Conservation (phyloP, 1,140 invertebrate species). For the Drosophila tristis region DNA sequence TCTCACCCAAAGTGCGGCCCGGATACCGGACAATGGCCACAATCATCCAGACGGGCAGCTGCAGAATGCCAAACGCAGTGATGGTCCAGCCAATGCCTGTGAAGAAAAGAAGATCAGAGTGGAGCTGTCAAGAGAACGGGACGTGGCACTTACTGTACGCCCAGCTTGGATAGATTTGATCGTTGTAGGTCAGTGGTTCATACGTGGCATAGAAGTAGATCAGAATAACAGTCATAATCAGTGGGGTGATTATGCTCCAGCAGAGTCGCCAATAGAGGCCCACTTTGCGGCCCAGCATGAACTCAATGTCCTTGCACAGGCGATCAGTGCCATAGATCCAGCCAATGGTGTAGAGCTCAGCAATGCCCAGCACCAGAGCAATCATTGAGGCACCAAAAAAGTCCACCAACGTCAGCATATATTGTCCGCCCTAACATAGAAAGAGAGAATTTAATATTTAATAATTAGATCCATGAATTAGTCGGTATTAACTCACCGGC, state of each 20-base stretch:
- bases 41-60: conserved; percentile 86
- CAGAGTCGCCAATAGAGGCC: conserved; percentile 92
- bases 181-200: conserved; percentile 85
- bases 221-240: conserved; percentile 88
- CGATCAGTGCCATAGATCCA: conserved; percentile 90
- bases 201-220: conserved; percentile 87
- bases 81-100: conserved; percentile 86
- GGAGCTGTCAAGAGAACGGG: too few relatives aligned
- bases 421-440: conserved; percentile 90
- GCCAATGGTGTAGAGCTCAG: conserved; percentile 87
- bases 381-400: conserved; percentile 91
- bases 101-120: not conserved
- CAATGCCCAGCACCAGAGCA: conserved; percentile 88
- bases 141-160: conserved; percentile 83
- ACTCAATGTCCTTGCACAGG: conserved; percentile 87
- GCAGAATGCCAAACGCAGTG: conserved; percentile 85
- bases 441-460: not conserved
- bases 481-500: conserved; percentile 86
- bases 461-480: too few relatives aligned
- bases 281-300: conserved; percentile 90
- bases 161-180: conserved; percentile 84
- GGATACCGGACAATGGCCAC: conserved; percentile 85
- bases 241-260: conserved; percentile 91
- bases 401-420: conserved; percentile 91
- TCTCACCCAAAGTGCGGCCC: conserved; percentile 70